Conservation (phyloP, 1,140 invertebrate species). For the Drosophila parvula region DNA sequence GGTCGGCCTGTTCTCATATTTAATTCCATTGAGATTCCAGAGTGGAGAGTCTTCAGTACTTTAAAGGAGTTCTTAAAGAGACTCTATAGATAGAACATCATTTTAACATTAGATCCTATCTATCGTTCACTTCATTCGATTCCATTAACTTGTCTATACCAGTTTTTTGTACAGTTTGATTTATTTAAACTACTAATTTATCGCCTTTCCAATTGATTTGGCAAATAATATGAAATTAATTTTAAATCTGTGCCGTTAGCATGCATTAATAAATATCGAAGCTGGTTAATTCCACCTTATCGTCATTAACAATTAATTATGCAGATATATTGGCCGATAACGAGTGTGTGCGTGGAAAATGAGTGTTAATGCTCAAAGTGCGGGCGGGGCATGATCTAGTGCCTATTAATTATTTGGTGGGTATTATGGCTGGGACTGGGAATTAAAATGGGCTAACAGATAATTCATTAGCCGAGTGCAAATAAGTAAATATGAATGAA, state of each 20-base stretch:
- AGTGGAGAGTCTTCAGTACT: not conserved
- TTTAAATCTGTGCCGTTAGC: slow-evolving; percentile 52
- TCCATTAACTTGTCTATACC: slow-evolving; percentile 10
- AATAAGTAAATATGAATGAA: slow-evolving; percentile 4
- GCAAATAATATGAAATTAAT: slow-evolving; percentile 70
- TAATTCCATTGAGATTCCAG: slow-evolving; percentile 13
- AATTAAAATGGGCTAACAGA: not conserved
- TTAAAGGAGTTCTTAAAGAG: slow-evolving; percentile 7
- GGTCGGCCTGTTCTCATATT: slow-evolving; percentile 20
- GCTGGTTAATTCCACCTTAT: slow-evolving; percentile 66
- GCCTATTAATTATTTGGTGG: slow-evolving; percentile 32
- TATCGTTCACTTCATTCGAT: not conserved
- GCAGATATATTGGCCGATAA: slow-evolving; percentile 47
- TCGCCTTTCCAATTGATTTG: slow-evolving; percentile 75
- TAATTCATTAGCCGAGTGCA: not conserved
- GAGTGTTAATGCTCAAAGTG: slow-evolving; percentile 10
- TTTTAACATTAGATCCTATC: not conserved
- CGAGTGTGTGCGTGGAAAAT: not conserved
- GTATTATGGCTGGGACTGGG: not conserved
- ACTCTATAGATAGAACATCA: not conserved
- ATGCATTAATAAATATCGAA: slow-evolving; percentile 58
- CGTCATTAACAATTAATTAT: slow-evolving; percentile 79
- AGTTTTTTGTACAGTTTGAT: slow-evolving; percentile 21
- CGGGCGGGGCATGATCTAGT: slow-evolving; percentile 24
- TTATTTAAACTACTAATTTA: slow-evolving; percentile 74